Evolutionary conservation across 2,113 vertebrate genomes (phyloP), one percentile per base, ranked within the genome.

Genomic region (Thunnus thynnus): DNA sequence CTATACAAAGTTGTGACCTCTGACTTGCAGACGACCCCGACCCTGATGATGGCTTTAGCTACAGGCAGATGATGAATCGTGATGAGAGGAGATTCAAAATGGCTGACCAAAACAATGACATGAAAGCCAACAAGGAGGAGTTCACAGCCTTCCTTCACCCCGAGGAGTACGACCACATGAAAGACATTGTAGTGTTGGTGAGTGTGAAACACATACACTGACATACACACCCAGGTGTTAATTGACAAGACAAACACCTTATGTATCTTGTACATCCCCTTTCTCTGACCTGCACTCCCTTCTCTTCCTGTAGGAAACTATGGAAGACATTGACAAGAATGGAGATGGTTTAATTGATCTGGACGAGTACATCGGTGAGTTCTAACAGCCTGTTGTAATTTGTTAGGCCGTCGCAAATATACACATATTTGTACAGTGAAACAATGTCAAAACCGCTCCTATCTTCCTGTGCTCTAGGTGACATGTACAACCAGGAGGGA

Each of bases 321-420:
- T 99, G 97, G 98, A 99, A 84, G 98, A 99, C 90, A 99, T 99
- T 2, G 98, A 99, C 93, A 99, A 99, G 92, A 99, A 99, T 11
- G 96, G 96, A 20, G 98, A 99, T 71, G 98, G 98, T 22, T 96
- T 97, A 82, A 99, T 99, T n/a, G 97, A 99, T 84, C 89, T 99
- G 70, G 95, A 99, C 63, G 98, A 99, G 66, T 99, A 99, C 83
- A 99, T 99, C 6, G 98, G 98, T 99, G 87, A 96, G 96, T 86
- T 47, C 11, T 41, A 41, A 41, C 36, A 41, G 36, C 18, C 8
- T 67, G 13, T 50, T 67, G 22, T 55, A 47, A 58, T 30, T 4
- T 50, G 3, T 58, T 17, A 10, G 3, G 3, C 25, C 1, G 16
- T n/a, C 3, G 4, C 14, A 67, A 68, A 58, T 12, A 20, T 63